Base-by-base conservation (phyloP, 2,797 vertebrate species). In the Meda fulgida region DNA sequence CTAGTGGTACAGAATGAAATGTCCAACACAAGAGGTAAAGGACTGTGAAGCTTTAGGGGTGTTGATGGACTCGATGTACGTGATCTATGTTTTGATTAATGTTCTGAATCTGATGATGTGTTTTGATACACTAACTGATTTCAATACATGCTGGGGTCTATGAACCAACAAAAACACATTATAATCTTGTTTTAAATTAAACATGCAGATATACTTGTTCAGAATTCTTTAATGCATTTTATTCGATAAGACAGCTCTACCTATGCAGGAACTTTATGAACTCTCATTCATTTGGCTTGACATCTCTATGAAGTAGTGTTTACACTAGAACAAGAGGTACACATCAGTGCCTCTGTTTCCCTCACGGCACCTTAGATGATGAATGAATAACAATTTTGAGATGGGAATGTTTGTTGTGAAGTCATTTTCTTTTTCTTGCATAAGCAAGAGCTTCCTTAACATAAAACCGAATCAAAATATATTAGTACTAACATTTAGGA, bases 281-380 rank as follows among this genome's bases (percentile, higher is more conserved):
- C 40, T 34, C 63, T 75, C 58, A 31, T 73, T 75, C 11, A 63
- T 80, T 80, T 66, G 40, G 48, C 55, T 72, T 85, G 84, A 40
- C 78, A 73, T 67, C 78, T 65, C 78, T 51, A 79, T 51, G 38
- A 51, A 66, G 29, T 36, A 80, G 55, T 66, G 60, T 51, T 79
- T 80, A 85, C n/a, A n/a, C n/a, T n/a, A n/a, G n/a, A n/a, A 85
- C 29, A 65, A 80, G 55, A 72, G 71, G 55, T 21, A 53, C 69
- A 55, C 58, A 71, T 51, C 21, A 85, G 31, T 63, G 67, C 34
- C 76, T 72, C 43, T 66, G 53, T 29, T 51, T 80, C 13, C 23
- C 46, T 58, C 40, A 31, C 3, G 21, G 36, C 67, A 71, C 3
- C 2, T 80, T 4, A 13, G 60, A 76, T 75, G 34, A 72, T 69